phyloP scores from a whole-genome alignment of 2,797 vertebrate species.

The Liparis tanakae region DNA sequence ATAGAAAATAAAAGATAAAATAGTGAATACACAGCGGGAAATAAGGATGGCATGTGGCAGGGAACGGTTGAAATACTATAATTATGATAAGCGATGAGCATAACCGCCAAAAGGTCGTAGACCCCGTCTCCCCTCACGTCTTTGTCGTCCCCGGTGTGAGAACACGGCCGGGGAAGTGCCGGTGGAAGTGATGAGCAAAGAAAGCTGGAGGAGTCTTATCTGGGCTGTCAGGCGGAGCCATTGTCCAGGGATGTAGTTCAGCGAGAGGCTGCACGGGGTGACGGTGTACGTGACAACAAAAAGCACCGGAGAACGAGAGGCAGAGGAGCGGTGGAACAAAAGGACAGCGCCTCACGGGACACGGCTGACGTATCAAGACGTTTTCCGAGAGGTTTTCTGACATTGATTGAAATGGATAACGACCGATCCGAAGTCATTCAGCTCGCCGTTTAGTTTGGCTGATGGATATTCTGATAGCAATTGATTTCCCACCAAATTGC shows the following conservation, averaged over 20 bases:
- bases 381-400: background rate
- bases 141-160: constrained; percentile 4
- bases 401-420: constrained; percentile 5
- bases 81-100: background rate
- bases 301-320: background rate
- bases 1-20: too few species aligned
- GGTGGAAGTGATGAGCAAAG: constrained; percentile 36
- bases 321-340: background rate
- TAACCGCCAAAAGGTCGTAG: background rate
- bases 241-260: constrained; percentile 38
- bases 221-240: constrained; percentile 32
- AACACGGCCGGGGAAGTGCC: constrained; percentile 20
- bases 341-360: background rate
- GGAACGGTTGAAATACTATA: too few species aligned
- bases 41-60: too few species aligned
- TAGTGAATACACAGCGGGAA: too few species aligned
- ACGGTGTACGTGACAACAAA: constrained; percentile 3
- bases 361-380: background rate
- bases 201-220: constrained; percentile 33
- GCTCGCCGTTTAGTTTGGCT: constrained; percentile 17
- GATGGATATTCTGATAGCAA: constrained; percentile 15
- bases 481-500: background rate
- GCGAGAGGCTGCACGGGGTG: background rate
- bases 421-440: background rate
- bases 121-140: constrained; percentile 36